Base-by-base conservation (phyloP, 2,113 vertebrate genomes). In the Puntigrus tetrazona region DNA sequence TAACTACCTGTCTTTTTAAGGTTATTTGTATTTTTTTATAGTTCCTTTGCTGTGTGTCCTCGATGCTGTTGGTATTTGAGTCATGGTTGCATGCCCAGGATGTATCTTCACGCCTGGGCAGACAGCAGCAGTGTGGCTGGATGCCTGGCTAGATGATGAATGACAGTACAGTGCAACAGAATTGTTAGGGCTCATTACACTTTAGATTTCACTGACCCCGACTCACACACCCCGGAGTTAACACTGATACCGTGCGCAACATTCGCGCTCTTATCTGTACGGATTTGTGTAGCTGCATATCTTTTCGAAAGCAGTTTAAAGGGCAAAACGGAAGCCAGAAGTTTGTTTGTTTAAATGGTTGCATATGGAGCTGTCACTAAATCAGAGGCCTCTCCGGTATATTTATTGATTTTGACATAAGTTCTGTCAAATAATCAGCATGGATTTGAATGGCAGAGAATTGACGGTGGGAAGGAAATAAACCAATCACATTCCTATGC, bases 111-210 rank as follows among this genome's bases (percentile, higher is more conserved):
- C 11, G 67, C 31, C 34, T 80, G 67, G 57, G 14, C 8, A 43
- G 57, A 41, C 52, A 43, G 38, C 67, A 85, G 52, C 52, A 72
- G 79, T 61, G 77, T 78, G 36, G 47, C 83, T 70, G 45, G 41
- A 57, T 36, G 55, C 57, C 73, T 67, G 57, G 27, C 27, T 79
- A 14, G 47, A 78, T 85, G 83, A 82, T 57, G 80, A 77, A 77
- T 78, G 85, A 78, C 63, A 83, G 65, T 69, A 86, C 75, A 84
- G 31, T 74, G 65, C 52, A 72, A 74, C 67, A 67, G 65, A 55
- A 45, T 61, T 52, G 84, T 65, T 74, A 80, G 57, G 77, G 76
- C 82, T 87, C 76, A 80, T 87, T 87, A 78, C 76, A 73, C 76
- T 38, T 59, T 47, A 63, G 82, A 79, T 72, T 73, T 38, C 34